Conservation (phyloP, 1,140 invertebrate species). For the Carposina sasakii region DNA sequence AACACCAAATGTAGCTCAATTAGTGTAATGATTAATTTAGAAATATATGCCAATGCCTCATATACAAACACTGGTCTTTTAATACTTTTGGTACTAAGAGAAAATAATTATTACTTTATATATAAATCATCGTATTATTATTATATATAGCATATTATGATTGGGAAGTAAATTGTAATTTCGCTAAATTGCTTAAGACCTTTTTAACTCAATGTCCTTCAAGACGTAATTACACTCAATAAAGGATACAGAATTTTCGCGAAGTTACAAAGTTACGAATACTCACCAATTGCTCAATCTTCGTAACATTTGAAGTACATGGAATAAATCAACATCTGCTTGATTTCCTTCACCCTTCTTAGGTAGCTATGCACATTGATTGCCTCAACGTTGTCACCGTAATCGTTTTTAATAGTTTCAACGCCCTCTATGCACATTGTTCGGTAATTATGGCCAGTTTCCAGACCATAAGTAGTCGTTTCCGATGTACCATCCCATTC, state of each 20-base stretch:
- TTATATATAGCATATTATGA: too few species aligned
- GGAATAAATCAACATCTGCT: conserved; percentile 36
- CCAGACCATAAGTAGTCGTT: conserved; percentile 38
- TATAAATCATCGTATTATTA: too few species aligned
- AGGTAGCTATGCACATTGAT: conserved; percentile 53
- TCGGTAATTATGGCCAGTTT: conserved; percentile 51
- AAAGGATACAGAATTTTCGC: too few species aligned
- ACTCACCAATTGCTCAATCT: conserved; percentile 27
- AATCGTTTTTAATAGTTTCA: conserved; percentile 50
- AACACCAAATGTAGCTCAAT: conserved; percentile 53
- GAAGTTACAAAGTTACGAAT: too few species aligned
- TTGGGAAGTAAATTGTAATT: too few species aligned
- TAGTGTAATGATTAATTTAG: conserved; percentile 31
- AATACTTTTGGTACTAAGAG: too few species aligned
- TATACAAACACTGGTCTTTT: too few species aligned
- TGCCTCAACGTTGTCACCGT: conserved; percentile 32
- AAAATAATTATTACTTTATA: too few species aligned
- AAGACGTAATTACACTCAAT: too few species aligned
- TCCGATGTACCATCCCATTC: conserved; percentile 58
- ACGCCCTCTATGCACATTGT: conserved; percentile 47
- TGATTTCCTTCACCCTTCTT: conserved; percentile 27
- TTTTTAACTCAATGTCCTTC: too few species aligned
- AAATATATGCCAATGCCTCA: too few species aligned
- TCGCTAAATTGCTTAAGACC: too few species aligned
- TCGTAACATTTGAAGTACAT: conserved; percentile 48